Conservation (phyloP, 2,113 vertebrate species). For the Centropus bengalensis region DNA sequence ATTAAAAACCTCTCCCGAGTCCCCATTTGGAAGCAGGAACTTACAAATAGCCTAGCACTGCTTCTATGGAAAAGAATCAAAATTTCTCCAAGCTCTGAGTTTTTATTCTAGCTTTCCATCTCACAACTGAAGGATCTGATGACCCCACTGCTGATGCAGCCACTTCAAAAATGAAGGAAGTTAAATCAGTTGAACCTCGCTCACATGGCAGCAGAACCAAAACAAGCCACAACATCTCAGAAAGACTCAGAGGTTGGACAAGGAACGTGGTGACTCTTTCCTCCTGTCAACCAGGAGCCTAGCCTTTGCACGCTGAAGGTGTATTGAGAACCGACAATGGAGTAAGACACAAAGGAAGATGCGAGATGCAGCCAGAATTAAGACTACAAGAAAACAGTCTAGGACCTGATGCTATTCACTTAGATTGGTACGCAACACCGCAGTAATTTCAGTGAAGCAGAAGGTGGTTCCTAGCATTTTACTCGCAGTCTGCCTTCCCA, state of each 20-base stretch:
- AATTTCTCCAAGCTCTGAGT: not conserved
- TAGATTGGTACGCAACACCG: not conserved
- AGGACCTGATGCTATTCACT: not conserved
- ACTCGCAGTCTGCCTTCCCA: not conserved
- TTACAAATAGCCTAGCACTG: not conserved
- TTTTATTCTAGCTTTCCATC: not conserved
- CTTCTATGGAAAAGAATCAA: not conserved
- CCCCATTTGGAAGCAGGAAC: not conserved
- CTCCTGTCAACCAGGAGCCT: rapidly evolving
- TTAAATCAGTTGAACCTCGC: not conserved
- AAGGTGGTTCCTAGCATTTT: not conserved
- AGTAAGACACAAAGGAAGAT: not conserved
- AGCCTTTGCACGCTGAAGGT: not conserved
- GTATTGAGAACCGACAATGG: not conserved
- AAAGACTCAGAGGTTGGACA: not conserved
- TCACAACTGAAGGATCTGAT: not conserved
- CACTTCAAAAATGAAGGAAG: not conserved
- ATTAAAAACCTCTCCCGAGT: not conserved
- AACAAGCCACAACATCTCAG: not conserved
- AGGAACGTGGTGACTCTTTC: rapidly evolving
- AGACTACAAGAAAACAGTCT: not conserved
- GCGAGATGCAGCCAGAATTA: not conserved
- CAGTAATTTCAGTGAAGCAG: not conserved
- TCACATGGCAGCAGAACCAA: not conserved
- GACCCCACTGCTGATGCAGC: not conserved